These are phyloP conservation scores for Helogale parvula DNA, from an alignment of 2,113 vertebrate species.

Conservation along the genomic window DNA sequence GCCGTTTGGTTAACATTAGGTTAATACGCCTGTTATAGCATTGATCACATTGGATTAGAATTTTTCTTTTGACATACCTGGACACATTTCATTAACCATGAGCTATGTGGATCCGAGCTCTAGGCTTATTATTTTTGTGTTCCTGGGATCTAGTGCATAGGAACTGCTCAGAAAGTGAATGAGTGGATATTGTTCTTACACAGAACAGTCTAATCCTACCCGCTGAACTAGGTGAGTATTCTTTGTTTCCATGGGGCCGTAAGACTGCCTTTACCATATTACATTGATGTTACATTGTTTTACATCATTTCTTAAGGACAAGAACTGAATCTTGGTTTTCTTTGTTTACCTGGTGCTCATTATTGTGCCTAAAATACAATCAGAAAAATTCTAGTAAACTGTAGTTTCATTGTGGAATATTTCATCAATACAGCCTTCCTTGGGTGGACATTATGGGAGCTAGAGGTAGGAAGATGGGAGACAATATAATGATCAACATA, in stretches of 20 bases:
- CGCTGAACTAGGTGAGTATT: not conserved
- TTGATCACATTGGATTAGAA: not conserved
- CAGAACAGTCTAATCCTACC: not conserved
- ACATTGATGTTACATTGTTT: not conserved
- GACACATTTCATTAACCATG: not conserved
- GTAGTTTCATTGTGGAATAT: not conserved
- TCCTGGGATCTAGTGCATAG: not conserved
- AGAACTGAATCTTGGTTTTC: not conserved
- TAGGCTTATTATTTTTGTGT: slow-evolving; percentile 19
- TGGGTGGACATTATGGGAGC: not conserved
- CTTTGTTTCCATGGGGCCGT: not conserved
- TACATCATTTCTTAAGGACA: not conserved
- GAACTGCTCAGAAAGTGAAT: not conserved
- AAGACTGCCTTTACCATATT: not conserved
- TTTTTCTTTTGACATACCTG: not conserved
- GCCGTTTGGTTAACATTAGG: not conserved
- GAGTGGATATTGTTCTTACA: not conserved
- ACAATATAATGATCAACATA: not conserved
- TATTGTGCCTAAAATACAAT: not conserved
- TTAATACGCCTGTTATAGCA: not conserved
- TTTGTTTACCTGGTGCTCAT: not conserved
- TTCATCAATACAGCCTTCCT: not conserved
- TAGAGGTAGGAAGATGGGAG: not conserved
- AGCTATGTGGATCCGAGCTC: not conserved
- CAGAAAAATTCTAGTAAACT: not conserved